phyloP scores from a whole-genome alignment of 2,797 vertebrate genomes.

The Tauraco hartlaubi region DNA sequence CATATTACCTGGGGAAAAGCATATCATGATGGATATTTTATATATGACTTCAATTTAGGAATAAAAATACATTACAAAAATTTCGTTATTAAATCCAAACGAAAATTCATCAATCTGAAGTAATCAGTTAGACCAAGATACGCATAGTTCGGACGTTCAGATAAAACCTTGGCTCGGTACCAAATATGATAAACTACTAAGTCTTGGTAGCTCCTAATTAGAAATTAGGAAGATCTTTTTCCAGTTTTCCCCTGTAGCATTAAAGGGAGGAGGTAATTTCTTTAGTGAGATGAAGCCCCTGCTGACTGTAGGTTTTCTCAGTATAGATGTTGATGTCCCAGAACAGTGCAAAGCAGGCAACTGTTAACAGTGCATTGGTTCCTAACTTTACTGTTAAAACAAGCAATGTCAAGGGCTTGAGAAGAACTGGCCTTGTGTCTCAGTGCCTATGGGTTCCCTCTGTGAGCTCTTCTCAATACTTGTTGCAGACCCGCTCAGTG shows the following conservation, averaged over 20 bases:
- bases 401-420: neutral
- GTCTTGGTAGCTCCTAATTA: neutral
- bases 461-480: neutral
- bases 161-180: neutral
- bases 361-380: neutral
- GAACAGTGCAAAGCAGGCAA: neutral
- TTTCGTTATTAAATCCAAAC: neutral
- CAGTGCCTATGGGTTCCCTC: fast-evolving
- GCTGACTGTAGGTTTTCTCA: neutral
- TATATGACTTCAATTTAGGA: neutral
- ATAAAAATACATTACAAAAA: neutral
- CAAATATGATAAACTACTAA: neutral
- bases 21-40: neutral
- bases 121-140: neutral
- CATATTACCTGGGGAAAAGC: neutral
- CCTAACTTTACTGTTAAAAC: neutral
- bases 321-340: neutral
- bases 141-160: neutral
- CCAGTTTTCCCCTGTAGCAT: neutral
- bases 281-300: neutral
- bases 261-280: neutral
- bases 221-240: neutral
- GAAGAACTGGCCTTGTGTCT: neutral
- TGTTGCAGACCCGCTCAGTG: neutral
- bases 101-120: neutral